These are phyloP conservation scores for Augiades crinisus DNA, from an alignment of 2,888 invertebrate genomes.

Conservation along the genomic window DNA sequence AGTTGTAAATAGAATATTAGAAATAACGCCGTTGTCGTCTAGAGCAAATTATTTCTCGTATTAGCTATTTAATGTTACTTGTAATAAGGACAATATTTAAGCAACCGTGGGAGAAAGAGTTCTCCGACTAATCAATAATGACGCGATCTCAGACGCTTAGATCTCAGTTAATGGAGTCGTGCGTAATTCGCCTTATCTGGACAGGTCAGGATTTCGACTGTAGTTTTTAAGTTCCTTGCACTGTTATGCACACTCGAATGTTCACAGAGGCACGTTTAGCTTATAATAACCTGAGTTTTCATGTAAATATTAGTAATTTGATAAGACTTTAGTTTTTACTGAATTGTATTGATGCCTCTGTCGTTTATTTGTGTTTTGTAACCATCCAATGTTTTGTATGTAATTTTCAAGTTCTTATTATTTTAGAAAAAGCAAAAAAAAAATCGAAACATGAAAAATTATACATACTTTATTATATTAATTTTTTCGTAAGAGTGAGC, in stretches of 20 bases:
- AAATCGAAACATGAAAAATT: conserved; percentile 56
- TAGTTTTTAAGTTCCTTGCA: conserved; percentile 30
- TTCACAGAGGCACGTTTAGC: conserved; percentile 37
- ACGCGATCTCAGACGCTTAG: background rate
- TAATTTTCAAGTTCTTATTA: conserved; percentile 36
- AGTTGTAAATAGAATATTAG: too few relatives aligned
- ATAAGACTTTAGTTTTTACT: conserved; percentile 48
- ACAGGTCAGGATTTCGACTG: conserved; percentile 28
- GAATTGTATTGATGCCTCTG: conserved; percentile 44
- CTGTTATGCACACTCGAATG: conserved; percentile 45
- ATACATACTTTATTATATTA: background rate
- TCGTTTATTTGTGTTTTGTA: conserved; percentile 62
- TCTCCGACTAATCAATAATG: background rate
- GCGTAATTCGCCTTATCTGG: background rate
- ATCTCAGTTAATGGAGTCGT: background rate
- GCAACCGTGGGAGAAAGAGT: too few relatives aligned
- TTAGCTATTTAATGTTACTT: too few relatives aligned
- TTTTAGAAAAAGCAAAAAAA: conserved; percentile 51
- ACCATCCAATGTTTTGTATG: conserved; percentile 37
- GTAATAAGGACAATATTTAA: too few relatives aligned
- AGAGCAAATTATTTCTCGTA: too few relatives aligned
- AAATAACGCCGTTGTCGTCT: too few relatives aligned
- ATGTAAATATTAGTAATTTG: conserved; percentile 56
- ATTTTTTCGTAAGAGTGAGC: too few relatives aligned
- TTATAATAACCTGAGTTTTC: conserved; percentile 36